These are phyloP conservation scores for Magallana nippona DNA, from an alignment of 2,888 invertebrate genomes.

Conservation along the genomic window DNA sequence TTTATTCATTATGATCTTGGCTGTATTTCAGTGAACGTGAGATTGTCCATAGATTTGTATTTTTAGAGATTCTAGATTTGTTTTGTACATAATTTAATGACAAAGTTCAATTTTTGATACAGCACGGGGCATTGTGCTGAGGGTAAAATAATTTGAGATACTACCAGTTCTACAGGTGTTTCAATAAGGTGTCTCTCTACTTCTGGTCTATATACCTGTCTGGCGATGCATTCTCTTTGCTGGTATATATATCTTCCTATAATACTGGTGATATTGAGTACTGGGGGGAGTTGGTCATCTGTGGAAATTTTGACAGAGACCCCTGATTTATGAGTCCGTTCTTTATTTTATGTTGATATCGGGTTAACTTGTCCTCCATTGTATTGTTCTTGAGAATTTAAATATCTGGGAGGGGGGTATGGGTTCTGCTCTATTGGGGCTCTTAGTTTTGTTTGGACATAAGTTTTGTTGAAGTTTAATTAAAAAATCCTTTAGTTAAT, in stretches of 20 bases:
- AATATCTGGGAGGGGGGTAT: too few species aligned
- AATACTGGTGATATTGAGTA: not conserved
- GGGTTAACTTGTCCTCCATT: not conserved
- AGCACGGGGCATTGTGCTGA: not conserved
- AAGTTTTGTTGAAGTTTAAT: too few species aligned
- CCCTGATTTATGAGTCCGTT: not conserved
- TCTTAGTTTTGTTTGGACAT: too few species aligned
- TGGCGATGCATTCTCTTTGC: too few species aligned
- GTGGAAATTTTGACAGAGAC: not conserved
- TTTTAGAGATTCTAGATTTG: slow-evolving; percentile 12
- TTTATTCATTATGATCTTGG: slow-evolving; percentile 1
- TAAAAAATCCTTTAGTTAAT: too few species aligned
- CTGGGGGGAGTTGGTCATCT: not conserved
- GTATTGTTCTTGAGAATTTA: not conserved
- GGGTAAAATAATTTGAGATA: too few species aligned
- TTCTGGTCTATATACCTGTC: too few species aligned
- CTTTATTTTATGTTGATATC: not conserved
- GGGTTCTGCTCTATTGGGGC: too few species aligned
- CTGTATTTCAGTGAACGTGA: not conserved
- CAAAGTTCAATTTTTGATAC: not conserved
- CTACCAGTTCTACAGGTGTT: too few species aligned
- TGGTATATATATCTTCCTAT: not conserved
- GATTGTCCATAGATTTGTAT: not conserved
- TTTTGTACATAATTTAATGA: not conserved
- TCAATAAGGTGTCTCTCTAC: too few species aligned